Evolutionary conservation across 2,797 vertebrate genomes (phyloP).

Genomic region (Hypotaenidia philippensis): DNA sequence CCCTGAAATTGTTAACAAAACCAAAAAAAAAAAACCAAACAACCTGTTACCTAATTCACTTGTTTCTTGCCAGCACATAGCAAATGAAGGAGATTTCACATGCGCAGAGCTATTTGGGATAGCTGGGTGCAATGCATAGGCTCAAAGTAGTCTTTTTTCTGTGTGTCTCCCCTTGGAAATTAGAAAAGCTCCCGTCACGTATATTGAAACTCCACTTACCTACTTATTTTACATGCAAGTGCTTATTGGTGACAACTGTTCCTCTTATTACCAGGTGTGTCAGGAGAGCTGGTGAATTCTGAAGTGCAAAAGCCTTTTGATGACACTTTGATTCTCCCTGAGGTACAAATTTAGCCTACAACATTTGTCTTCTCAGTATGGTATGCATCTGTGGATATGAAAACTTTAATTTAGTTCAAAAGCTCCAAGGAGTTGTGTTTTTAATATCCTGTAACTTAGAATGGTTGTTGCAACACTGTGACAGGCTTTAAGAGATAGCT

Average conservation of each 20-base stretch:
- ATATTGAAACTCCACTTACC: background rate
- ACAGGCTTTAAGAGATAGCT: background rate
- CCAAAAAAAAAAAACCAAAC: background rate
- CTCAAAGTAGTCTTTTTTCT: background rate
- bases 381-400: background rate
- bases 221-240: background rate
- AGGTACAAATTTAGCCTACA: slow-evolving; percentile 14
- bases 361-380: background rate
- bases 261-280: slow-evolving; percentile 27
- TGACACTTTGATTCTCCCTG: background rate
- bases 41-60: background rate
- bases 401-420: background rate
- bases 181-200: background rate
- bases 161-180: background rate
- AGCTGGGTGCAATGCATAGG: background rate
- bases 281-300: background rate
- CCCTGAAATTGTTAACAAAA: background rate
- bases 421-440: background rate
- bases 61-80: background rate
- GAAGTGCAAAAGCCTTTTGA: background rate
- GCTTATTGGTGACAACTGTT: background rate
- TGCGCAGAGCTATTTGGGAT: background rate
- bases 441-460: background rate
- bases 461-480: background rate
- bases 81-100: background rate